phyloP scores from a whole-genome alignment of 2,888 invertebrate species.

The Blastobasis lacticolella region DNA sequence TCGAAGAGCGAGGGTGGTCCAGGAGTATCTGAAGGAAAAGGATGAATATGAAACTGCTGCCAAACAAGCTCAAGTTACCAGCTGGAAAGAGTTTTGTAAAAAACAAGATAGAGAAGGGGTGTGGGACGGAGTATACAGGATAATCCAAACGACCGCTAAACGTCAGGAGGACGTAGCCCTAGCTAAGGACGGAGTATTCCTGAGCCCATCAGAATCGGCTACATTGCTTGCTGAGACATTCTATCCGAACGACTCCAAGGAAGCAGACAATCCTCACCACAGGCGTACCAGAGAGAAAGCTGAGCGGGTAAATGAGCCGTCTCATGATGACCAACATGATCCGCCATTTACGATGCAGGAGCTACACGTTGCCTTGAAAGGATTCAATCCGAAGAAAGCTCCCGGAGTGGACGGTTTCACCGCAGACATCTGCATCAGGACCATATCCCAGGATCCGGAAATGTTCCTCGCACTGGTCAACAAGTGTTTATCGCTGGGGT shows the following conservation, averaged over 20 bases:
- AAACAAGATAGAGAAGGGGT: slow-evolving; percentile 13
- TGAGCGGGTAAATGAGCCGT: no score
- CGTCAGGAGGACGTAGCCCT: background rate
- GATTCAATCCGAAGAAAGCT: slow-evolving; percentile 12
- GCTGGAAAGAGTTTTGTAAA: slow-evolving; percentile 17
- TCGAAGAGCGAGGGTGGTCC: slow-evolving; percentile 10
- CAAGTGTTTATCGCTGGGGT: background rate
- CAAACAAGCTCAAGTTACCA: slow-evolving; percentile 5
- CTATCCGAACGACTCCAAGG: slow-evolving; percentile 1
- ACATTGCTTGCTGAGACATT: slow-evolving; percentile 1
- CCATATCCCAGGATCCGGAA: no score
- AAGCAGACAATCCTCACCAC: background rate
- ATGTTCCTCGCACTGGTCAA: no score
- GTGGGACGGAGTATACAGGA: slow-evolving; percentile 7
- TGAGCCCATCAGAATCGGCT: slow-evolving; percentile 3
- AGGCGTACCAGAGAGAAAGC: no score
- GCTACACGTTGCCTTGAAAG: background rate
- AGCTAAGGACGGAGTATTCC: background rate
- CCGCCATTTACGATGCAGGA: background rate
- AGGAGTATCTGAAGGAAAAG: slow-evolving; percentile 11
- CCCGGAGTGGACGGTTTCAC: slow-evolving; percentile 13
- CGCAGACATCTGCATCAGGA: slow-evolving; percentile 1
- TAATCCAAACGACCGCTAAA: no score
- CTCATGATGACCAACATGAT: no score
- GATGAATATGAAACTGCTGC: slow-evolving; percentile 11